Evolutionary conservation across 1,140 invertebrate species (phyloP), one percentile per base, ranked within the genome.

Genomic region (Drosophila aff.): DNA sequence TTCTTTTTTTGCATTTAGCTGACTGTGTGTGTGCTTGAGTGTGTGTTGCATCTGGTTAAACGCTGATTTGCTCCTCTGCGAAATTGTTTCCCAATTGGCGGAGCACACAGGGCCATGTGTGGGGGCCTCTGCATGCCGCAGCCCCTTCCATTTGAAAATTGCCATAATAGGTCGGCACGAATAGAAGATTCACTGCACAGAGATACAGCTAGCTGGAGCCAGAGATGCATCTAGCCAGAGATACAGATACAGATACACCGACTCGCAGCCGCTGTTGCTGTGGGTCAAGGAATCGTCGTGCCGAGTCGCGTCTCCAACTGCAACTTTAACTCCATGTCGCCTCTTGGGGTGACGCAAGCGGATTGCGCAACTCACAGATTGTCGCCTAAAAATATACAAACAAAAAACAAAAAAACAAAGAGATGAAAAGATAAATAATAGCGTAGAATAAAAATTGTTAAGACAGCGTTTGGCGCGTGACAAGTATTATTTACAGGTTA

Each of bases 61-160:
- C 81, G 85, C 73, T 89, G 85, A 89, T 90, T 90, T 85, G 81
- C 85, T 81, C 74, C 77, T 61, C 53, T 66, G 52, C 55, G 61
- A 89, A 89, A 89, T 89, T 89, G 85, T 89, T 89, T 90, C 85
- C 76, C 85, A 73, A 85, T 90, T 82, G 53, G 21, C 31, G 11
- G 36, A 74, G 47, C 67, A 61, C 67, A 61, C 52, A 64, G 49
- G 52, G 75, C 80, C 49, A 71, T 55, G 47, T 76, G 64, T 52
- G 58, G 52, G 53, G 21, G 43, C 49, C 68, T 46, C 49, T 61
- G 38, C 31, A 31, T 8, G 41, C 57, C 31, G 2, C 63, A 64
- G 46, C 21, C 21, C 21, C 5, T 7, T 13, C 6, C 2, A 4
- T 7, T 26, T 64, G 61, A 23, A 82, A 64, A 87, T 80, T 82